A percentile compares a stretch with the other conserved stretches of the same genome.
These are phyloP conservation scores for Campylorhamphus procurvoides DNA, from an alignment of 2,113 vertebrate genomes.

Conservation along the genomic window DNA sequence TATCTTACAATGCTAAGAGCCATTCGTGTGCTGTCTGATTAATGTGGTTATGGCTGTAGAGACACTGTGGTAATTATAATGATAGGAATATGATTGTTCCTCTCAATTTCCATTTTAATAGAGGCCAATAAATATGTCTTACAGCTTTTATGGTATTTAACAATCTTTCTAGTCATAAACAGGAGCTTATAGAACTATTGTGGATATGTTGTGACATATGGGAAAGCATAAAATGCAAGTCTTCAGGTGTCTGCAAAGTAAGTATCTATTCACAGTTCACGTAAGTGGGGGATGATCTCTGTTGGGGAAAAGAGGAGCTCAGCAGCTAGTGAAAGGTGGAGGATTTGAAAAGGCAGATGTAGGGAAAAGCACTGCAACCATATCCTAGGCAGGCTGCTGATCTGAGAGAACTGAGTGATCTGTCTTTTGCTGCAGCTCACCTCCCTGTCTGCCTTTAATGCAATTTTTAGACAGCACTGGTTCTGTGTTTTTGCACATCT, in stretches of 20 bases:
- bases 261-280: background rate
- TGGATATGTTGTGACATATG: background rate
- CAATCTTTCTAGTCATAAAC: background rate
- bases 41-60: constrained; percentile 30
- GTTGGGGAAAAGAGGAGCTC: background rate
- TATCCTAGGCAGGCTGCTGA: background rate
- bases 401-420: background rate
- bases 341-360: background rate
- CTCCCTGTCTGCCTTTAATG: background rate
- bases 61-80: background rate
- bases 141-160: background rate
- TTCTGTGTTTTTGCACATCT: background rate
- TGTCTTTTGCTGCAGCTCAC: background rate
- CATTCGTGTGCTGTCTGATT: background rate
- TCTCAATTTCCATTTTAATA: constrained; percentile 32
- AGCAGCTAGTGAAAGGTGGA: background rate
- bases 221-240: background rate
- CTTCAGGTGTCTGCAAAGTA: background rate
- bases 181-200: background rate
- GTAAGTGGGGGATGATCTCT: background rate
- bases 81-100: background rate
- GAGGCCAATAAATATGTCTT: background rate
- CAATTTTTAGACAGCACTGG: background rate
- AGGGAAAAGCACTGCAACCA: background rate
- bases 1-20: background rate